A percentile compares a stretch with the other conserved stretches of the same genome.
Conservation (phyloP, 2,113 vertebrate genomes). For the Cathartes aura region DNA sequence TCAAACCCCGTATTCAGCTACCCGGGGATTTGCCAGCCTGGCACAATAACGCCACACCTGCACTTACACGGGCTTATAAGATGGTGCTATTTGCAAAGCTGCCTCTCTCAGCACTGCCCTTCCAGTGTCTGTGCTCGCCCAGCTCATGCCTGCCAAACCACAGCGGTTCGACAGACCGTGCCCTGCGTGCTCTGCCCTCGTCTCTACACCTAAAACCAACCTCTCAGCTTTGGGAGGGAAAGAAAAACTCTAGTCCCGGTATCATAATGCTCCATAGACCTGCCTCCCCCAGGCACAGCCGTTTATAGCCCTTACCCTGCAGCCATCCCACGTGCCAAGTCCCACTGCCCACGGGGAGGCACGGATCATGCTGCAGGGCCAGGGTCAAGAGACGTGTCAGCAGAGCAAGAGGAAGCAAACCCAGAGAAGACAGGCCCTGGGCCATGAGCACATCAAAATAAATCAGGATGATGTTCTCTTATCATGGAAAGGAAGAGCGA, state of each 20-base stretch:
- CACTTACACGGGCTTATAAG: rapidly evolving
- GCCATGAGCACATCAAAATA: background rate
- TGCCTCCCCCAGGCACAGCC: background rate
- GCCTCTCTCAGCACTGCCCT: background rate
- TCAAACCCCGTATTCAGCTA: background rate
- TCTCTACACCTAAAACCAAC: background rate
- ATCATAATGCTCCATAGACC: background rate
- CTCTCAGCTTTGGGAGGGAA: background rate
- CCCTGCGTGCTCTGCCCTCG: background rate
- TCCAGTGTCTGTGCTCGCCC: rapidly evolving
- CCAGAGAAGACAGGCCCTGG: background rate
- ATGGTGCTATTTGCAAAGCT: background rate
- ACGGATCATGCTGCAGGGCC: background rate
- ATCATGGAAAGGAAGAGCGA: background rate
- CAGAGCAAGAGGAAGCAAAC: background rate
- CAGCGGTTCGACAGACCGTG: rapidly evolving
- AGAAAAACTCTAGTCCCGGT: background rate
- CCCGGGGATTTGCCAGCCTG: background rate
- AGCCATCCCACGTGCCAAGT: background rate
- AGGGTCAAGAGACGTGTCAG: background rate
- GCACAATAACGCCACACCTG: rapidly evolving
- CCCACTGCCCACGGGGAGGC: rapidly evolving
- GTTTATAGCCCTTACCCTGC: background rate
- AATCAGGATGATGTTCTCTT: background rate
- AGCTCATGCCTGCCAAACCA: rapidly evolving